A percentile compares a stretch with the other conserved stretches of the same genome.
Evolutionary conservation across 2,888 invertebrate genomes (phyloP).

Genomic region (Leptopilina drosophilae): DNA sequence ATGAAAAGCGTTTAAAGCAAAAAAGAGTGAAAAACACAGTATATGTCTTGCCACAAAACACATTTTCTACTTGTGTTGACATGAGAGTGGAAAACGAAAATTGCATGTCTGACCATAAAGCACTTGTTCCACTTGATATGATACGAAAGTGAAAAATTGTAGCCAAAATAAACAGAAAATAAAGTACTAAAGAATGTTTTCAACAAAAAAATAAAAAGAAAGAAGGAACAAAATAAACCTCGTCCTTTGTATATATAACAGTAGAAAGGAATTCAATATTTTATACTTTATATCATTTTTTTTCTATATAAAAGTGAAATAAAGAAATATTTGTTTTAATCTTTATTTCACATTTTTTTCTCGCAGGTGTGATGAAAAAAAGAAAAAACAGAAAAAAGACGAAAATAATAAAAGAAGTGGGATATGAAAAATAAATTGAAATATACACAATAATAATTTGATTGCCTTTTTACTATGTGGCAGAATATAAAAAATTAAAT

Average conservation of each 20-base stretch:
- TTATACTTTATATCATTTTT: not conserved
- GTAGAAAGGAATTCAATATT: slow-evolving; percentile 12
- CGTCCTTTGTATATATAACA: not conserved
- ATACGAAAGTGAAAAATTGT: slow-evolving; percentile 18
- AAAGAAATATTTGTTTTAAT: not conserved
- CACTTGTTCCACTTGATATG: slow-evolving; percentile 15
- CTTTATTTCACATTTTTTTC: not conserved
- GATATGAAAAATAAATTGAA: too few species aligned
- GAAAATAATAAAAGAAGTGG: too few species aligned
- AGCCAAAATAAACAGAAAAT: slow-evolving; percentile 9
- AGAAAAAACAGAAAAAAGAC: not conserved
- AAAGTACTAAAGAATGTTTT: slow-evolving; percentile 1
- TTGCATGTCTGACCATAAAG: slow-evolving; percentile 10
- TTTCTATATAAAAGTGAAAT: not conserved
- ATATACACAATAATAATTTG: too few species aligned
- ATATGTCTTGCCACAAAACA: not conserved
- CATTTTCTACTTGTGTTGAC: not conserved
- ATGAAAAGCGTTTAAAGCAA: not conserved
- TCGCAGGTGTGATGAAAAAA: not conserved
- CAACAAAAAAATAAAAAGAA: not conserved
- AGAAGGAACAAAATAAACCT: not conserved
- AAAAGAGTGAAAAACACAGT: not conserved
- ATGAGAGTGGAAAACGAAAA: slow-evolving; percentile 14
- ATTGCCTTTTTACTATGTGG: too few species aligned
- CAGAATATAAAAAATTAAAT: too few species aligned